Conservation (phyloP, 2,888 invertebrate species). For the Orchesellides sinensis region DNA sequence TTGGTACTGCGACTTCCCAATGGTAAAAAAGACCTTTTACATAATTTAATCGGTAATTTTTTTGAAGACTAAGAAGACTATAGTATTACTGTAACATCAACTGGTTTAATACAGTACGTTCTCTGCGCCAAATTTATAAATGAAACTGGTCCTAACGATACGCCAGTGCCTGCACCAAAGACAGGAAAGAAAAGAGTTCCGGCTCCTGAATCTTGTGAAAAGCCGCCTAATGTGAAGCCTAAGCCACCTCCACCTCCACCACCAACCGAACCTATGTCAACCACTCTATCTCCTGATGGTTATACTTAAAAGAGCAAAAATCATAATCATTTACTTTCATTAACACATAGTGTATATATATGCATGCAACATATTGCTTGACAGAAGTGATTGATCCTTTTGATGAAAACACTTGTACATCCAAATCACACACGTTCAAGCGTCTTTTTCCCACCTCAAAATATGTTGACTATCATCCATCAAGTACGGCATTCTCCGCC, state of each 20-base stretch:
- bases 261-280: not conserved
- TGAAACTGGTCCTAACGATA: too few species aligned
- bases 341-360: too few species aligned
- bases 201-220: constrained; percentile 28
- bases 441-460: constrained; percentile 31
- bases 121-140: too few species aligned
- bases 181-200: not conserved
- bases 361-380: too few species aligned
- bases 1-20: constrained; percentile 49
- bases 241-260: not conserved
- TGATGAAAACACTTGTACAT: constrained; percentile 16
- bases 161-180: not conserved
- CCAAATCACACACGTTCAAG: constrained; percentile 3
- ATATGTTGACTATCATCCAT: constrained; percentile 38
- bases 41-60: too few species aligned
- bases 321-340: too few species aligned
- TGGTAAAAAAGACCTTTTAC: too few species aligned
- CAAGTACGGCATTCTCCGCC: not conserved
- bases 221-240: not conserved
- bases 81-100: too few species aligned
- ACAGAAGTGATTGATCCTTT: constrained; percentile 24
- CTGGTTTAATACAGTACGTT: too few species aligned
- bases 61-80: too few species aligned
- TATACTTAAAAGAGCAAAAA: not conserved
- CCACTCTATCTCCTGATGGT: not conserved